Percentiles rank a stretch among this genome's conserved stretches.
These are phyloP conservation scores for Caerostris extrusa DNA, from an alignment of 1,140 invertebrate genomes.

Conservation along the genomic window DNA sequence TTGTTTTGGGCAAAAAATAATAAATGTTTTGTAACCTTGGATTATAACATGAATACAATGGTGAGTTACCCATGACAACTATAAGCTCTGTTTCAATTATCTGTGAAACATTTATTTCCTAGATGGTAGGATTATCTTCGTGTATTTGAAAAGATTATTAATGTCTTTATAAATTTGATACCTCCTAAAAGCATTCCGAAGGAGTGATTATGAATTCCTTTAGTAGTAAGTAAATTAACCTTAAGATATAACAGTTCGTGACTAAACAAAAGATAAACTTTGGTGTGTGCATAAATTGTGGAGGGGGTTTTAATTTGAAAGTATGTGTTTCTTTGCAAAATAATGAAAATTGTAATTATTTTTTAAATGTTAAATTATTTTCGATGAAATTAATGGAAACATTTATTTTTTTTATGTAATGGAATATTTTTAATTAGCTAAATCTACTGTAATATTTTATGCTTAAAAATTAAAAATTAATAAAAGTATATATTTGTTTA, in stretches of 20 bases:
- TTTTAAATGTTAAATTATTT: no score
- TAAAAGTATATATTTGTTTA: no score
- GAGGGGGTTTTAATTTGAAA: no score
- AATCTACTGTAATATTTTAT: no score
- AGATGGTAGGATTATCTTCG: neutral
- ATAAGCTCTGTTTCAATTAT: constrained; percentile 28
- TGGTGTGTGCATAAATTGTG: no score
- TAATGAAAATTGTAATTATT: no score
- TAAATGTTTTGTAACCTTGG: neutral
- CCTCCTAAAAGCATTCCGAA: no score
- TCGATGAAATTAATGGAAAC: no score
- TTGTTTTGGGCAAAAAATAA: neutral
- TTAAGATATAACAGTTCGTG: neutral
- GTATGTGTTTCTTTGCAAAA: no score
- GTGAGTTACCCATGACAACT: neutral
- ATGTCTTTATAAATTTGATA: neutral
- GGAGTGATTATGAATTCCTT: neutral
- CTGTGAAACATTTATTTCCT: neutral
- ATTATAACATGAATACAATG: neutral
- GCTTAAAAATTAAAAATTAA: no score
- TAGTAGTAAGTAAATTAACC: neutral
- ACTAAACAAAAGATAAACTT: neutral
- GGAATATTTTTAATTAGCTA: no score
- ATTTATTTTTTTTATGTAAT: no score
- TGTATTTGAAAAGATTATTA: neutral